Evolutionary conservation across 92 coral and sea anemone species (phyloP), one percentile per base, ranked within the genome.

Genomic region (Porites cylindrica): DNA sequence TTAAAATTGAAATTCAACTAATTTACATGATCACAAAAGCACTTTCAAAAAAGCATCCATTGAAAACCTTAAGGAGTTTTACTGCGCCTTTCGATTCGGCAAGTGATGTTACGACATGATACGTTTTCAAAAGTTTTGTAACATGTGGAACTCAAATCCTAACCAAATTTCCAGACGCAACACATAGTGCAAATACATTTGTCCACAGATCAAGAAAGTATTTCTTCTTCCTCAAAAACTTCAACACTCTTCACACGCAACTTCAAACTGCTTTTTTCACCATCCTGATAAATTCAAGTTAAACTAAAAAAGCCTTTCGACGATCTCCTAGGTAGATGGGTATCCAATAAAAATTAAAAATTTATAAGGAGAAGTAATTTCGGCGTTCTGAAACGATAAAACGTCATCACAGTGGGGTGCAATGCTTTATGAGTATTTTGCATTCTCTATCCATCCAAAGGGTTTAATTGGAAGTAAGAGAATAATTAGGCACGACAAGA

Each of bases 371-470:
- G 70, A 78, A 62, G 70, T 18, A 43, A 78, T 62, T 62, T 50
- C 51, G 77, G 24, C 77, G 50, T 63, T 66, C 21, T 66, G 3
- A 10, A 20, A 64, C 16, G 20, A 9, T 5, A 38, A 70, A 29
- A 20, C 68, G 85, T 72, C 32, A 50, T 81, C 66, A 19, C 85
- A 81, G 77, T 75, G 63, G 85, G 85, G 81, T 77, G 81, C 8
- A 26, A 9, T 68, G 65, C 18, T 52, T 19, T 38, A 16, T 16
- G 64, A 75, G 75, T 67, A 68, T 59, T 66, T 80, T 51, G 61
- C 73, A 66, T 80, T 80, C 82, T 65, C 82, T 5, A 78, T 29
- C 68, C 47, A 38, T 38, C 47, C 47, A 38, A 38, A 38, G 6
- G 47, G 47, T 38, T 38, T 38, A 38, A 38, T 38, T 38, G 47